Evolutionary conservation across 92 coral and sea anemone species (phyloP).

Genomic region (Actinernus sp.): DNA sequence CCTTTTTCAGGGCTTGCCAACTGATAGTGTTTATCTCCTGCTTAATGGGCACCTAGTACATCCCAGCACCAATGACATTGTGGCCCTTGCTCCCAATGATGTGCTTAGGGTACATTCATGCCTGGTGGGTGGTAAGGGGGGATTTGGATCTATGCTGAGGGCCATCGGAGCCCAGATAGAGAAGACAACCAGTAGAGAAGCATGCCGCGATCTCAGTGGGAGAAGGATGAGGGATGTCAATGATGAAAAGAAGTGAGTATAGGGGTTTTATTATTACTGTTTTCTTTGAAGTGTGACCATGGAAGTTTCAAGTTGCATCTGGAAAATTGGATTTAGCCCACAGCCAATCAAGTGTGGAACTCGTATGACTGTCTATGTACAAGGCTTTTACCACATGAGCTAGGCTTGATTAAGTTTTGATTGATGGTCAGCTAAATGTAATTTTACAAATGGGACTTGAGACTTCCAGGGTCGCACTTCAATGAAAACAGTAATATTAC

Average conservation of each 20-base stretch:
- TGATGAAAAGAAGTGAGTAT: slow-evolving; percentile 97
- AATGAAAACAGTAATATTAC: too few species aligned
- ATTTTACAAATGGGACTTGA: too few species aligned
- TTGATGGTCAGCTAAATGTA: too few species aligned
- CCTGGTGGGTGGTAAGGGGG: slow-evolving; percentile 96
- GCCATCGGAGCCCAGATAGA: slow-evolving; percentile 99
- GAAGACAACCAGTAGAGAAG: slow-evolving; percentile 98
- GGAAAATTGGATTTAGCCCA: too few species aligned
- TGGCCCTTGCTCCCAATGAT: slow-evolving; percentile 16
- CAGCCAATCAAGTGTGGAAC: too few species aligned
- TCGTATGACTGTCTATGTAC: too few species aligned
- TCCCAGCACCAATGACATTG: slow-evolving; percentile 4
- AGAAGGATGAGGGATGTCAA: slow-evolving; percentile 98
- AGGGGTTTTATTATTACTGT: too few species aligned
- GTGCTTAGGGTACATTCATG: slow-evolving; percentile 63
- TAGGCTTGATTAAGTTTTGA: too few species aligned
- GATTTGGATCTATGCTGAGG: slow-evolving; percentile 98
- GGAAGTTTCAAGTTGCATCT: too few species aligned
- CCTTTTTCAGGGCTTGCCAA: slow-evolving; percentile 5
- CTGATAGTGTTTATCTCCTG: slow-evolving; percentile 46
- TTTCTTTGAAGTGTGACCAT: too few species aligned
- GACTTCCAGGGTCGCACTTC: too few species aligned
- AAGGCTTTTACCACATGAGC: too few species aligned
- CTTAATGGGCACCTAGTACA: slow-evolving; percentile 76
- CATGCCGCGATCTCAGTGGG: slow-evolving; percentile 97